Percentiles rank a stretch among this genome's conserved stretches.
Evolutionary conservation across 1,140 invertebrate species (phyloP).

Genomic region (Scaptomyza hsui): DNA sequence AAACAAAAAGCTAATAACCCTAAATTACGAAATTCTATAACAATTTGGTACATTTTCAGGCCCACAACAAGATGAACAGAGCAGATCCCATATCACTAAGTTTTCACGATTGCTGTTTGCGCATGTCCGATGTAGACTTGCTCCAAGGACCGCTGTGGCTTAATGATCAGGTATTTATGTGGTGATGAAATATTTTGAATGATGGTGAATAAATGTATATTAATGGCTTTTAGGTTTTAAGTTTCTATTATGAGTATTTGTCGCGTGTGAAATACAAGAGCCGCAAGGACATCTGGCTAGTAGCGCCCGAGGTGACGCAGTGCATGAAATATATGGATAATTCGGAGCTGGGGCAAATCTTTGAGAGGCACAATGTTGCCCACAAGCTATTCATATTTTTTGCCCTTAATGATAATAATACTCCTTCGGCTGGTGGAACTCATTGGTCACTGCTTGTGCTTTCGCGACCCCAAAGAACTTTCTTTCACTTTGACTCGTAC

Average conservation of each 20-base stretch:
- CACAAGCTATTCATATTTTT: constrained; percentile 92
- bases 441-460: constrained; percentile 95
- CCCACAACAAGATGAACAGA: constrained; percentile 59
- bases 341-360: constrained; percentile 88
- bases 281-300: constrained; percentile 88
- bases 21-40: constrained; percentile 14
- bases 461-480: constrained; percentile 88
- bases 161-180: constrained; percentile 92
- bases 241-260: constrained; percentile 96
- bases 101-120: constrained; percentile 92
- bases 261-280: constrained; percentile 88
- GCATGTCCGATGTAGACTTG: constrained; percentile 91
- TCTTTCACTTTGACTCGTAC: constrained; percentile 92
- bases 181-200: too few species aligned
- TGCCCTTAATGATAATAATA: constrained; percentile 93
- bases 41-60: constrained; percentile 34
- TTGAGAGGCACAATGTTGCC: constrained; percentile 88
- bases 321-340: constrained; percentile 89
- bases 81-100: constrained; percentile 87
- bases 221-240: constrained; percentile 71
- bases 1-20: background rate
- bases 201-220: constrained; percentile 75
- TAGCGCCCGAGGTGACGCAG: constrained; percentile 95
- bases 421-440: constrained; percentile 89
- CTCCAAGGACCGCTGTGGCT: constrained; percentile 92